Evolutionary conservation across 2,113 vertebrate genomes (phyloP).

Genomic region (Machaerirhynchus nigripectus): DNA sequence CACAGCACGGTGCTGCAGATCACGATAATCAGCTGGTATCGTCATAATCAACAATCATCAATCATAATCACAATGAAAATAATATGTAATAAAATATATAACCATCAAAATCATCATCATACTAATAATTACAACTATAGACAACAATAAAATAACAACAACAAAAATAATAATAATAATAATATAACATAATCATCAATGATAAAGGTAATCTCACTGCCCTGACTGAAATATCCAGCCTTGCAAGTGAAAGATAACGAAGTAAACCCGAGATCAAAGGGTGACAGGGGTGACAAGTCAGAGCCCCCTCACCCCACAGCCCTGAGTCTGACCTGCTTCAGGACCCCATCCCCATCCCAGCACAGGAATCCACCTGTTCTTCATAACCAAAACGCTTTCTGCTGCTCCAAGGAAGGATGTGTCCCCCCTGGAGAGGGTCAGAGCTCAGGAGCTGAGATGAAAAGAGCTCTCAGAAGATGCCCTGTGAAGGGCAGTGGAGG

Average conservation of each 20-base stretch:
- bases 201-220: neutral
- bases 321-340: neutral
- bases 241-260: fast-evolving
- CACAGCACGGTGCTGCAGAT: neutral
- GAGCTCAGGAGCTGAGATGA: neutral
- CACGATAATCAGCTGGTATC: too few relatives aligned
- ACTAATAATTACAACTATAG: too few relatives aligned
- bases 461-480: neutral
- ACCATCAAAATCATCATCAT: too few relatives aligned
- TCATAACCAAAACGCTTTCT: neutral
- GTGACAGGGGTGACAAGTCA: neutral
- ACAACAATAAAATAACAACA: neutral
- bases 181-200: too few relatives aligned
- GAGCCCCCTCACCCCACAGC: neutral
- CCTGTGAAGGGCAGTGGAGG: neutral
- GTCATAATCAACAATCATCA: neutral
- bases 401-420: neutral
- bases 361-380: neutral
- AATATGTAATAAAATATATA: neutral
- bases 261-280: neutral
- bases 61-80: neutral
- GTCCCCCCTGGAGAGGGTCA: neutral
- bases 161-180: too few relatives aligned
- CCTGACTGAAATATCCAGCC: neutral
- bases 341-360: neutral